These are phyloP conservation scores for Oscheius myriophilus DNA, from an alignment of 2,888 invertebrate species.

Conservation along the genomic window DNA sequence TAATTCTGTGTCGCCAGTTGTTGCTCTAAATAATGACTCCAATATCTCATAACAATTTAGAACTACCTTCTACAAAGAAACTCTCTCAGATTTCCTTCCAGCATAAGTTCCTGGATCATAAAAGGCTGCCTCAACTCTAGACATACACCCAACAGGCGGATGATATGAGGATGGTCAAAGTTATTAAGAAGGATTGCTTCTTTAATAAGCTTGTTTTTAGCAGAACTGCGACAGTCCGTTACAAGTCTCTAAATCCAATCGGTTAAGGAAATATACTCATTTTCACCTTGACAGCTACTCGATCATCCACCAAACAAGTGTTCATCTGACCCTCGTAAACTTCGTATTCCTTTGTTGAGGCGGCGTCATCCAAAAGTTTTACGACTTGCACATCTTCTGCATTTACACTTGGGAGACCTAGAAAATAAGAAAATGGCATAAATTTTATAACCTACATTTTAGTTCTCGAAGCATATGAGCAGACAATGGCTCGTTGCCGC, in stretches of 20 bases:
- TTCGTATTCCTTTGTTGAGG: background rate
- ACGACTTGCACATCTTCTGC: constrained; percentile 10
- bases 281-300: constrained; percentile 6
- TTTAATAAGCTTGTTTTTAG: constrained; percentile 91
- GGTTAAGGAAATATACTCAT: no score
- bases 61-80: constrained; percentile 80
- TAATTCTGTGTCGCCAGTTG: constrained; percentile 71
- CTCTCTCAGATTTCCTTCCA: constrained; percentile 91
- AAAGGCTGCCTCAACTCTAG: constrained; percentile 87
- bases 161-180: constrained; percentile 93
- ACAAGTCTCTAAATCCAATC: background rate
- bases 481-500: constrained; percentile 32
- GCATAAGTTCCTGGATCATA: constrained; percentile 98
- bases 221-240: constrained; percentile 69
- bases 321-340: background rate
- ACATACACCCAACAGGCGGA: constrained; percentile 91
- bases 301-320: background rate
- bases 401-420: constrained; percentile 10
- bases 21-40: constrained; percentile 34
- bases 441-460: constrained; percentile 34
- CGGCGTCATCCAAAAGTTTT: background rate
- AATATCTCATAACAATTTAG: no score
- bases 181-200: constrained; percentile 96
- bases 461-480: constrained; percentile 44
- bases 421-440: constrained; percentile 7